Conservation (phyloP, 1,140 invertebrate genomes). For the Battus philenor region DNA sequence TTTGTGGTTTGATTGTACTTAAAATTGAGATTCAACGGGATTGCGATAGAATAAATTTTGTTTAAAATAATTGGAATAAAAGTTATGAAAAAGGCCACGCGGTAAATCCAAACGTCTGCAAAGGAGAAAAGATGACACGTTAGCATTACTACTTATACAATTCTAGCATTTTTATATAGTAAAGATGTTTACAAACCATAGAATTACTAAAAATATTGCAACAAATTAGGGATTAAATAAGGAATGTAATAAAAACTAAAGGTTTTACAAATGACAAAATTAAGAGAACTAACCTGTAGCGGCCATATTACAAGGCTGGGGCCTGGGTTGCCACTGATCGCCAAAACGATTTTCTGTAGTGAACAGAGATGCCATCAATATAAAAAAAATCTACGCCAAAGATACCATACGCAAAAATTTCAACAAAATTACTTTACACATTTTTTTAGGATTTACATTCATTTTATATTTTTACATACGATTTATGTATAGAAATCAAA, state of each 20-base stretch:
- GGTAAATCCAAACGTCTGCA: slow-evolving; percentile 73
- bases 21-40: not conserved
- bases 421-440: too few species aligned
- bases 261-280: slow-evolving; percentile 70
- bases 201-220: slow-evolving; percentile 24
- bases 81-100: slow-evolving; percentile 72
- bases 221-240: slow-evolving; percentile 33
- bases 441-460: too few species aligned
- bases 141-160: slow-evolving; percentile 49
- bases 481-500: too few species aligned
- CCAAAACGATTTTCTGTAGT: slow-evolving; percentile 19
- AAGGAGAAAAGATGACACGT: slow-evolving; percentile 72
- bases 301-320: slow-evolving; percentile 74
- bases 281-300: slow-evolving; percentile 74
- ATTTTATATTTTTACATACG: too few species aligned
- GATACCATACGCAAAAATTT: too few species aligned
- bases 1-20: slow-evolving; percentile 10
- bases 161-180: slow-evolving; percentile 2
- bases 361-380: too few species aligned
- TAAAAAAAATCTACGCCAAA: too few species aligned
- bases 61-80: slow-evolving; percentile 30
- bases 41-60: slow-evolving; percentile 13
- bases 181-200: slow-evolving; percentile 4
- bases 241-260: slow-evolving; percentile 32
- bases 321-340: slow-evolving; percentile 61